phyloP scores from a whole-genome alignment of 2,888 invertebrate species.

The Thera obeliscata region DNA sequence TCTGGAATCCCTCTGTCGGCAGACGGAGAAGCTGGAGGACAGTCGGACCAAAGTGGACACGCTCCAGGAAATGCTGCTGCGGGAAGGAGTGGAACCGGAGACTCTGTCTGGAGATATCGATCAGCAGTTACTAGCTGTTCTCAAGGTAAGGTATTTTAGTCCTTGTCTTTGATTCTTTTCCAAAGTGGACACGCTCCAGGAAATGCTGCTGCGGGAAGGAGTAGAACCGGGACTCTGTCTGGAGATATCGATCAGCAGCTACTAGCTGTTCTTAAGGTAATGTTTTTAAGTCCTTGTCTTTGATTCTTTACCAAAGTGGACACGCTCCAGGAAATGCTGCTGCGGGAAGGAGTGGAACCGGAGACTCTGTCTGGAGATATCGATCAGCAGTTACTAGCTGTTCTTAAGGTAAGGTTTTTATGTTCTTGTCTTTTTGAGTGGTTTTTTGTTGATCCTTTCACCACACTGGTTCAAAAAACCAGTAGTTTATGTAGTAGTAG shows the following conservation, averaged over 20 bases:
- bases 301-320: conserved; percentile 85
- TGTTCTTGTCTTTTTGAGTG: no score
- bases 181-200: conserved; percentile 92
- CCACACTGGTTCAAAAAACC: no score
- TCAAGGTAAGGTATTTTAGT: conserved; percentile 84
- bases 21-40: conserved; percentile 96
- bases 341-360: conserved; percentile 88
- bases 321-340: conserved; percentile 91
- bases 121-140: conserved; percentile 92
- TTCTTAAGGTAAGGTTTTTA: conserved; percentile 87
- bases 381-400: conserved; percentile 92
- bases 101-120: conserved; percentile 89
- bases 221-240: conserved; percentile 86
- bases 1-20: conserved; percentile 94
- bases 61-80: conserved; percentile 90
- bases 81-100: conserved; percentile 88
- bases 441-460: no score
- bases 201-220: conserved; percentile 89
- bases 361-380: conserved; percentile 88
- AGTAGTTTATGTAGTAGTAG: no score
- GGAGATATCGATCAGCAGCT: conserved; percentile 92
- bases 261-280: conserved; percentile 91
- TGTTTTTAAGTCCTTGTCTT: not conserved
- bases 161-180: conserved; percentile 45
- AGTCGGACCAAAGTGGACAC: conserved; percentile 92